Base-by-base conservation (phyloP, 2,888 invertebrate genomes). In the Masnerella sp. region DNA sequence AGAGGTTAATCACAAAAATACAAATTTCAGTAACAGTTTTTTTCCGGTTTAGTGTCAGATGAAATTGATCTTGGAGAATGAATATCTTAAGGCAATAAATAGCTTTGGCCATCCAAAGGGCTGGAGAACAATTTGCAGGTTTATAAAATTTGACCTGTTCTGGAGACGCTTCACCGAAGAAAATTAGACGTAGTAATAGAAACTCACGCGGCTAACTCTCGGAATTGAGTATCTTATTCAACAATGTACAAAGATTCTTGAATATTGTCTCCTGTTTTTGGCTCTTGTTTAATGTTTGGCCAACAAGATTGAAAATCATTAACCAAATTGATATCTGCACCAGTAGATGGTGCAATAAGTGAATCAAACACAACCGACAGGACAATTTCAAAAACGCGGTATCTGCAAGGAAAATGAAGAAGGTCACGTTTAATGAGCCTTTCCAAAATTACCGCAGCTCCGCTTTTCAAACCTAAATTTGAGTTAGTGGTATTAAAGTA, bases 61-160 rank as follows among this genome's bases (percentile, higher is more conserved):
- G n/a, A n/a, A n/a, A n/a, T n/a, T n/a, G n/a, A n/a, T n/a, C n/a
- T n/a, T n/a, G n/a, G n/a, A n/a, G n/a, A n/a, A n/a, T n/a, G n/a
- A n/a, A n/a, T n/a, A n/a, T n/a, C n/a, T n/a, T n/a, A n/a, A n/a
- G n/a, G n/a, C n/a, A n/a, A n/a, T n/a, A n/a, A n/a, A n/a, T n/a
- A n/a, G n/a, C n/a, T n/a, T n/a, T n/a, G n/a, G n/a, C n/a, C n/a
- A n/a, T n/a, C n/a, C n/a, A n/a, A n/a, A n/a, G n/a, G n/a, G n/a
- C n/a, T n/a, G n/a, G n/a, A n/a, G n/a, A n/a, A n/a, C n/a, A n/a
- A n/a, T n/a, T n/a, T n/a, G n/a, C n/a, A n/a, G 78, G 79, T 14
- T 68, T 56, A 18, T 59, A 54, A 69, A 79, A 77, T 45, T 65
- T 72, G 1, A 77, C 52, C 45, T 75, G 45, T 30, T 61, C 59